Conservation (phyloP, 2,888 invertebrate species). For the Asteroscopus sphinx region DNA sequence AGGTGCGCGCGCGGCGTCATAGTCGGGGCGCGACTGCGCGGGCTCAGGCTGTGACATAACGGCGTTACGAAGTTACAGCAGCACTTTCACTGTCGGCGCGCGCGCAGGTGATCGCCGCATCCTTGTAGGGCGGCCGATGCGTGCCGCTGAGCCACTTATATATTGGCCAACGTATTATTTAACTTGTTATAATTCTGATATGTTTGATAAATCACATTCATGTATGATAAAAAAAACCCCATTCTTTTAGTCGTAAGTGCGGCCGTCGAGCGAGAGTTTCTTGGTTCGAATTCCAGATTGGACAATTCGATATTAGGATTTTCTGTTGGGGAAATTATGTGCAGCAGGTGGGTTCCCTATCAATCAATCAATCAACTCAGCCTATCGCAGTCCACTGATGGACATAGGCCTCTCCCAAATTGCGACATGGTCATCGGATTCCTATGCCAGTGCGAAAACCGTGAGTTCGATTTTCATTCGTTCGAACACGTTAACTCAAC, state of each 20-base stretch:
- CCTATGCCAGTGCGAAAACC: too few species aligned
- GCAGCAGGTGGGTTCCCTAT: too few species aligned
- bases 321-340: too few species aligned
- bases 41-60: conserved; percentile 82
- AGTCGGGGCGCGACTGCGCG: conserved; percentile 76
- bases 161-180: conserved; percentile 49
- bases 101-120: conserved; percentile 64
- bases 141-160: conserved; percentile 50
- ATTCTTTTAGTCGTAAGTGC: conserved; percentile 12
- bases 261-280: background rate
- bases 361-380: too few species aligned
- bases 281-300: too few species aligned
- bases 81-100: conserved; percentile 83
- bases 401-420: too few species aligned
- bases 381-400: too few species aligned
- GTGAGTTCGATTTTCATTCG: too few species aligned
- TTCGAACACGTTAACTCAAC: too few species aligned
- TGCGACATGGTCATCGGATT: too few species aligned
- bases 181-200: conserved; percentile 40
- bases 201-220: conserved; percentile 15
- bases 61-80: conserved; percentile 75
- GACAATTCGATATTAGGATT: too few species aligned
- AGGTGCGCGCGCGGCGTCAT: conserved; percentile 81
- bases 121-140: conserved; percentile 68
- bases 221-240: conserved; percentile 1